phyloP scores from a whole-genome alignment of 2,888 invertebrate genomes.

The Cheilosia vernalis region DNA sequence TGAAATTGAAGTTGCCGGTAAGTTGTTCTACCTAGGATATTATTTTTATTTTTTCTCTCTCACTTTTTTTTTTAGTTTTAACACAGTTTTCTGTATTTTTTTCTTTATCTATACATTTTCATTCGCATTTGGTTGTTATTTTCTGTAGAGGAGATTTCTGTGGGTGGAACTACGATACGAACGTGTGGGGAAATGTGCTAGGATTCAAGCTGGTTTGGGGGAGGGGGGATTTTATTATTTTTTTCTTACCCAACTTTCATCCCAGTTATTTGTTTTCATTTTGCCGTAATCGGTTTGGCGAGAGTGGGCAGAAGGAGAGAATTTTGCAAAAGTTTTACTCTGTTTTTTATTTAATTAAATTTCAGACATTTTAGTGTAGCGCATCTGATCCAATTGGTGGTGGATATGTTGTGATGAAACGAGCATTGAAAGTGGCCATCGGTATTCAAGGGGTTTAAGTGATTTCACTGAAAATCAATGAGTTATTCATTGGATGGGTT shows the following conservation, averaged over 20 bases:
- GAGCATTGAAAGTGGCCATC: slow-evolving; percentile 31
- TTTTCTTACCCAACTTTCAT: slow-evolving; percentile 12
- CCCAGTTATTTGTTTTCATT: slow-evolving; percentile 31
- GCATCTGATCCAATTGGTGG: slow-evolving; percentile 25
- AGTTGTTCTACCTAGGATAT: slow-evolving; percentile 75
- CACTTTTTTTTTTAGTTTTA: slow-evolving; percentile 19
- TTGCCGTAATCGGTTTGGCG: slow-evolving; percentile 45
- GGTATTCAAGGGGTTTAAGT: slow-evolving; percentile 3
- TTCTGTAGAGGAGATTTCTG: slow-evolving; percentile 6
- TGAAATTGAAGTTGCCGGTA: slow-evolving; percentile 88
- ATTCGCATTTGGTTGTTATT: slow-evolving; percentile 60
- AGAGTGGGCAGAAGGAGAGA: neutral
- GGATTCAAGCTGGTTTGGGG: slow-evolving; percentile 38
- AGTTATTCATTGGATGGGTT: slow-evolving; percentile 2
- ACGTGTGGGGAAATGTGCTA: neutral
- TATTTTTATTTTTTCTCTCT: neutral
- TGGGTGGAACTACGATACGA: neutral
- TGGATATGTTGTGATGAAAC: slow-evolving; percentile 29
- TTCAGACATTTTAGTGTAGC: slow-evolving; percentile 17
- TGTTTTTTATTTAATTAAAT: slow-evolving; percentile 58
- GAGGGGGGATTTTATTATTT: slow-evolving; percentile 1
- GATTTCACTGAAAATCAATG: neutral
- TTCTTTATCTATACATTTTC: slow-evolving; percentile 52
- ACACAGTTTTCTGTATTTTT: slow-evolving; percentile 49
- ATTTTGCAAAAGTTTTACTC: slow-evolving; percentile 14